phyloP scores from a whole-genome alignment of 2,113 vertebrate genomes.

The Trachemys scripta region DNA sequence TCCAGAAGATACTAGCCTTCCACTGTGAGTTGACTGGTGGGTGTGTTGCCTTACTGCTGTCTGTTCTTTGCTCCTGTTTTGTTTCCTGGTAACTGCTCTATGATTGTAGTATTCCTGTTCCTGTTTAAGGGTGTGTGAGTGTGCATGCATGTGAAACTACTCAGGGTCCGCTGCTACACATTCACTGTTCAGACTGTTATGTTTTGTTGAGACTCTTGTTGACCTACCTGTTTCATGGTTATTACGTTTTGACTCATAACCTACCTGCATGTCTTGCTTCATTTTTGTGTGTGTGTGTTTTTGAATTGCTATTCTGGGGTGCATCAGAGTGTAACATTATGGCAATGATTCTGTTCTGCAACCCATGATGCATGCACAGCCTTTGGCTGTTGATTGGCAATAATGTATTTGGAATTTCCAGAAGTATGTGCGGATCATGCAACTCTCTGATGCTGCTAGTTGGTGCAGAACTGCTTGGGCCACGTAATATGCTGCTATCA shows the following conservation, averaged over 20 bases:
- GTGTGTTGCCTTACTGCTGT: not conserved
- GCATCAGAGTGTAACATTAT: not conserved
- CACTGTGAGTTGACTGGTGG: not conserved
- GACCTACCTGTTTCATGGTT: not conserved
- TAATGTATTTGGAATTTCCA: not conserved
- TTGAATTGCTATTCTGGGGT: not conserved
- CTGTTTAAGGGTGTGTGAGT: too few species aligned
- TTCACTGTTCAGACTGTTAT: too few species aligned
- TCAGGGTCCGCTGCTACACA: too few species aligned
- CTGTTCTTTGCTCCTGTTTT: not conserved
- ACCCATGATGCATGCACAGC: not conserved
- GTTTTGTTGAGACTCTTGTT: too few species aligned
- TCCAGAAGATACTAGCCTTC: not conserved
- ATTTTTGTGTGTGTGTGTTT: not conserved
- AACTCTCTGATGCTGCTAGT: not conserved
- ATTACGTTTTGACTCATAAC: not conserved
- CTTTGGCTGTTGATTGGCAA: not conserved
- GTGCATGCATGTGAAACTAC: too few species aligned
- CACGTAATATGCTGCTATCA: not conserved
- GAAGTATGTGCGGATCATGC: not conserved
- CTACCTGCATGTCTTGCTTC: not conserved
- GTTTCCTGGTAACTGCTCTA: too few species aligned
- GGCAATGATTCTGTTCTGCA: not conserved
- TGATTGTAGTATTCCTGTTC: too few species aligned
- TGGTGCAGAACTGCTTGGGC: not conserved